Conservation (phyloP, 2,113 vertebrate species). For the Pseudopipra pipra region DNA sequence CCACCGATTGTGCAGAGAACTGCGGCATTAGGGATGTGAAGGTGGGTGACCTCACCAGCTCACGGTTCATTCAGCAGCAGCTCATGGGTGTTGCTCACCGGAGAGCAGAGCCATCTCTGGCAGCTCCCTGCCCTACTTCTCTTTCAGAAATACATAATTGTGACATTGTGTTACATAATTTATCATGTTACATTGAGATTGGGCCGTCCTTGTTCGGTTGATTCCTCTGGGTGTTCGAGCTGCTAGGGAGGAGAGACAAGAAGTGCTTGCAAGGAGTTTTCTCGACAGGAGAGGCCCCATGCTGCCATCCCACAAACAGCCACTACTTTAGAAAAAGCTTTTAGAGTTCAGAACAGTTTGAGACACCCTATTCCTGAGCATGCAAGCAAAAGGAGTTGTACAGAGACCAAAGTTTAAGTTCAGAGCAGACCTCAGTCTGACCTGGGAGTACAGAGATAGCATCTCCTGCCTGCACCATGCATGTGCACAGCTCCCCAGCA, state of each 20-base stretch:
- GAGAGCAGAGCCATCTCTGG: not conserved
- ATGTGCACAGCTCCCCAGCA: not conserved
- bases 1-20: not conserved
- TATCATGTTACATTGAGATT: not conserved
- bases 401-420: not conserved
- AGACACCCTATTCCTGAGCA: not conserved
- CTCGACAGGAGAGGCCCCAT: not conserved
- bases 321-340: not conserved
- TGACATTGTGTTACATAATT: conserved; percentile 53
- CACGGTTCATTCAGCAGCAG: not conserved
- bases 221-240: not conserved
- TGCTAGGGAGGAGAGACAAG: not conserved
- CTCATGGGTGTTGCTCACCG: not conserved
- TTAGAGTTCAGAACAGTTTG: not conserved
- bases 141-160: conserved; percentile 36
- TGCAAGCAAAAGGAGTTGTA: not conserved
- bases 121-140: conserved; percentile 60
- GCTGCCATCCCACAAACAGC: not conserved
- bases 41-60: not conserved
- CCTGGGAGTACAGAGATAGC: not conserved
- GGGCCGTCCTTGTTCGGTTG: not conserved
- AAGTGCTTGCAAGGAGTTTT: not conserved
- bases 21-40: not conserved
- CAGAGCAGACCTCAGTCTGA: not conserved
- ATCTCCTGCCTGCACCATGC: not conserved